Percentiles rank a stretch among this genome's conserved stretches.
Evolutionary conservation across 2,888 invertebrate species (phyloP).

Genomic region (Cactoblastis cactorum): DNA sequence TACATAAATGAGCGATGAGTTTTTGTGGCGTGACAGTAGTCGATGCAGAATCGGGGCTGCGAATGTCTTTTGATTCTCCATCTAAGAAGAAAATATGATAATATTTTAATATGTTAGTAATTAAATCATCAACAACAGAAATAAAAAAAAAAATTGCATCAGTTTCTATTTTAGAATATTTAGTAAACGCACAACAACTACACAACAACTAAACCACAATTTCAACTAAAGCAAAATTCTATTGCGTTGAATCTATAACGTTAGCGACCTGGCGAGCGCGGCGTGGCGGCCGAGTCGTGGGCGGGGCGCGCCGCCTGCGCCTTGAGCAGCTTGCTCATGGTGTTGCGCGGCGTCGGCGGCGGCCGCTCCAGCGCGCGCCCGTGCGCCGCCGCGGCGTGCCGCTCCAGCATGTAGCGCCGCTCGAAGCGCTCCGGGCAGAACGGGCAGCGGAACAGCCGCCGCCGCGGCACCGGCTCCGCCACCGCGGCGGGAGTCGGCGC

Average conservation of each 20-base stretch:
- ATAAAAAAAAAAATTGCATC: no score
- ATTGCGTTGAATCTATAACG: no score
- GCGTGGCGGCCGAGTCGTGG: not conserved
- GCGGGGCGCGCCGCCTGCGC: conserved; percentile 36
- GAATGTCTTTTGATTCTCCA: conserved; percentile 39
- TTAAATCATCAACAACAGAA: no score
- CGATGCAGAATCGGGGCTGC: conserved; percentile 37
- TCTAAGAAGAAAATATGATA: conserved; percentile 23
- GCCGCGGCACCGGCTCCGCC: conserved; percentile 33
- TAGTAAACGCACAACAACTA: no score
- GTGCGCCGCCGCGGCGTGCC: conserved; percentile 60
- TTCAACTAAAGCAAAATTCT: no score
- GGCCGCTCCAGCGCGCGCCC: conserved; percentile 68
- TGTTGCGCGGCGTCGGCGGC: conserved; percentile 70
- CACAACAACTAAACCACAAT: no score
- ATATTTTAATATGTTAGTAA: not conserved
- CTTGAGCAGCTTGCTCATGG: conserved; percentile 75
- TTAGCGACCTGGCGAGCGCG: not conserved
- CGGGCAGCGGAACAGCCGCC: conserved; percentile 63
- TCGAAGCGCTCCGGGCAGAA: conserved; percentile 70
- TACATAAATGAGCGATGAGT: conserved; percentile 46
- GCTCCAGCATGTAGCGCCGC: conserved; percentile 68
- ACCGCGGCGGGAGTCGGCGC: conserved; percentile 13
- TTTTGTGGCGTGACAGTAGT: conserved; percentile 38
- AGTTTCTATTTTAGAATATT: no score